Conservation (phyloP, 2,888 invertebrate genomes). For the Mechanitis messenoides region DNA sequence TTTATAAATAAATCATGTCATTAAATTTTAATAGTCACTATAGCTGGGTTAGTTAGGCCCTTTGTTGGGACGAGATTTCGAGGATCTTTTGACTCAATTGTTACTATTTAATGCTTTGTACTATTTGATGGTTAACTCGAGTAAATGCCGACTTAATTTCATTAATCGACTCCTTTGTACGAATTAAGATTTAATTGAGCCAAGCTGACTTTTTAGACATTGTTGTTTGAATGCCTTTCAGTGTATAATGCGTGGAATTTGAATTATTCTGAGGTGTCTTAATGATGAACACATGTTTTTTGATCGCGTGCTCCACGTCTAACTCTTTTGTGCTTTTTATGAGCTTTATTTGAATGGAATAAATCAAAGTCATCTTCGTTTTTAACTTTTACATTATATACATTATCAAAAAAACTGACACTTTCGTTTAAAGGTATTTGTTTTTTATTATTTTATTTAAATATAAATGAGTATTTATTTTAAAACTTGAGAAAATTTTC, state of each 20-base stretch:
- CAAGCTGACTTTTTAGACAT: constrained; percentile 55
- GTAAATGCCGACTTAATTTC: constrained; percentile 76
- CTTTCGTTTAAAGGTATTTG: too few relatives aligned
- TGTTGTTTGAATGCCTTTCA: constrained; percentile 47
- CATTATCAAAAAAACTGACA: background rate
- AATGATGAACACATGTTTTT: constrained; percentile 64
- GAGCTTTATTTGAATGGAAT: constrained; percentile 19
- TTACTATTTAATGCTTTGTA: constrained; percentile 72
- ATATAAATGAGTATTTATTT: too few relatives aligned
- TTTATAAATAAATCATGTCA: constrained; percentile 74
- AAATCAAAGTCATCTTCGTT: constrained; percentile 23
- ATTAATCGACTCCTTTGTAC: constrained; percentile 74
- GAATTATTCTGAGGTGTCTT: constrained; percentile 56
- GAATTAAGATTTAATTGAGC: constrained; percentile 76
- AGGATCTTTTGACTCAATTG: constrained; percentile 69
- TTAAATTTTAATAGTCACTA: constrained; percentile 77
- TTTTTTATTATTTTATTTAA: too few relatives aligned
- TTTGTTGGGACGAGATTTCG: constrained; percentile 63
- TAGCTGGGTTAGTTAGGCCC: constrained; percentile 69
- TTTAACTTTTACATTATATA: constrained; percentile 10
- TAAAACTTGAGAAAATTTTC: too few relatives aligned
- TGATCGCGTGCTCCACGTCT: constrained; percentile 49
- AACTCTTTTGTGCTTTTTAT: constrained; percentile 22
- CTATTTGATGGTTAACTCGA: constrained; percentile 63
- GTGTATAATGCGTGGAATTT: constrained; percentile 58